Percentiles rank a stretch among this genome's conserved stretches.
Conservation (phyloP, 1,140 invertebrate genomes). For the Medauroidea extradentata region DNA sequence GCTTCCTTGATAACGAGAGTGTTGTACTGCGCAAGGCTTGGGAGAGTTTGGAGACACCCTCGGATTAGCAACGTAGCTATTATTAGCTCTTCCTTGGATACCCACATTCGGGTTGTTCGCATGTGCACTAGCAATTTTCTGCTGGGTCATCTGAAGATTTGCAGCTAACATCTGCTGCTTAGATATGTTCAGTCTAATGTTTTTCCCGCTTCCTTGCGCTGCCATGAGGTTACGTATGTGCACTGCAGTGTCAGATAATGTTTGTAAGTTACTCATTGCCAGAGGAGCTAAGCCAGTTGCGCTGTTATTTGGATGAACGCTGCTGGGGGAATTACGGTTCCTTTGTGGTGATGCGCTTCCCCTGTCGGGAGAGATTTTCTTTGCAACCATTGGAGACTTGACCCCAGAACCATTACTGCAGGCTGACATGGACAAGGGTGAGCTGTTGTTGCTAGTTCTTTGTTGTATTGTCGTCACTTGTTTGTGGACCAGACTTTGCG, state of each 20-base stretch:
- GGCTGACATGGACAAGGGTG: not conserved
- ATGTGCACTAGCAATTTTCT: too few relatives aligned
- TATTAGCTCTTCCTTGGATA: too few relatives aligned
- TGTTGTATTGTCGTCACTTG: not conserved
- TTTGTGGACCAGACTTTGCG: conserved; percentile 30
- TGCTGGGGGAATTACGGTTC: not conserved
- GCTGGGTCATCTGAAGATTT: too few relatives aligned
- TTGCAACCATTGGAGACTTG: not conserved
- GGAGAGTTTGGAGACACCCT: too few relatives aligned
- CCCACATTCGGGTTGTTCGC: too few relatives aligned
- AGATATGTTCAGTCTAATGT: too few relatives aligned
- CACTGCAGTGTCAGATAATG: conserved; percentile 30
- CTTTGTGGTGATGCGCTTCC: conserved; percentile 3
- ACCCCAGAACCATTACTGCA: not conserved
- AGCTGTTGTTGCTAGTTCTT: conserved; percentile 6
- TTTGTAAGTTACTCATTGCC: conserved; percentile 30
- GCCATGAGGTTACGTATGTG: conserved; percentile 24
- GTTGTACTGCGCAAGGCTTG: too few relatives aligned
- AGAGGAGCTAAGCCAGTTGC: not conserved
- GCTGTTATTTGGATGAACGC: not conserved
- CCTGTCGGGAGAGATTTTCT: conserved; percentile 9
- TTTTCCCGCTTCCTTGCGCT: not conserved
- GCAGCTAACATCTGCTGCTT: too few relatives aligned
- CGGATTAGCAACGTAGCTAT: too few relatives aligned
- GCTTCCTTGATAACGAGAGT: too few relatives aligned